phyloP scores from a whole-genome alignment of 2,888 invertebrate species.

The Andrena trimmerana region DNA sequence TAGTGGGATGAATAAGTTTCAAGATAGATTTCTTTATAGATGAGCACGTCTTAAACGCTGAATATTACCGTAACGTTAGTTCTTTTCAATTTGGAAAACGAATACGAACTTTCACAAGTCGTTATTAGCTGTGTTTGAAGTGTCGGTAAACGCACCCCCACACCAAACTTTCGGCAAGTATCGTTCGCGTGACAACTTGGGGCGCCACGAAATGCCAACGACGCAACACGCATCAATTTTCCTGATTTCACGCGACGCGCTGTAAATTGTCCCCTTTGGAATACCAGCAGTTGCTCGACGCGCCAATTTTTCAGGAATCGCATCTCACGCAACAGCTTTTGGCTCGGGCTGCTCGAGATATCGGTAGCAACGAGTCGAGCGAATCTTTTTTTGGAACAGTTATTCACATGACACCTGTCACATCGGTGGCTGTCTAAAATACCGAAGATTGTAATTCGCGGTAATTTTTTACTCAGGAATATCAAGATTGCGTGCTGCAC shows the following conservation, averaged over 20 bases:
- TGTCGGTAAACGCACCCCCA: not conserved
- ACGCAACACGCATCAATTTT: conserved; percentile 27
- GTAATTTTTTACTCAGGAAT: no score
- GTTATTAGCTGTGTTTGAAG: not conserved
- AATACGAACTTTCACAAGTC: not conserved
- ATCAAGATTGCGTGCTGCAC: no score
- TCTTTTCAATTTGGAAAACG: no score
- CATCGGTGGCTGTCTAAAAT: no score
- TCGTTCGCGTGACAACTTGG: not conserved
- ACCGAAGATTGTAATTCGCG: no score
- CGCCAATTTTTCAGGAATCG: not conserved
- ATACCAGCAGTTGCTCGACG: not conserved
- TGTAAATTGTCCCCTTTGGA: not conserved
- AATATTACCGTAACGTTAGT: no score
- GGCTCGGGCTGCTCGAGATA: not conserved
- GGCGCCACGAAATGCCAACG: not conserved
- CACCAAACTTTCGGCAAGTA: not conserved
- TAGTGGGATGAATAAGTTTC: no score
- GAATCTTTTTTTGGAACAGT: not conserved
- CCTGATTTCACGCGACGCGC: not conserved
- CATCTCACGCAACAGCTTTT: not conserved
- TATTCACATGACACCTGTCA: not conserved
- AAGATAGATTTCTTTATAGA: no score
- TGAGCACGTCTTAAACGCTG: no score
- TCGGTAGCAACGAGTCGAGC: not conserved